Percentiles rank a stretch among this genome's conserved stretches.
Conservation (phyloP, 2,797 vertebrate genomes). For the Ctenopoma multispine region DNA sequence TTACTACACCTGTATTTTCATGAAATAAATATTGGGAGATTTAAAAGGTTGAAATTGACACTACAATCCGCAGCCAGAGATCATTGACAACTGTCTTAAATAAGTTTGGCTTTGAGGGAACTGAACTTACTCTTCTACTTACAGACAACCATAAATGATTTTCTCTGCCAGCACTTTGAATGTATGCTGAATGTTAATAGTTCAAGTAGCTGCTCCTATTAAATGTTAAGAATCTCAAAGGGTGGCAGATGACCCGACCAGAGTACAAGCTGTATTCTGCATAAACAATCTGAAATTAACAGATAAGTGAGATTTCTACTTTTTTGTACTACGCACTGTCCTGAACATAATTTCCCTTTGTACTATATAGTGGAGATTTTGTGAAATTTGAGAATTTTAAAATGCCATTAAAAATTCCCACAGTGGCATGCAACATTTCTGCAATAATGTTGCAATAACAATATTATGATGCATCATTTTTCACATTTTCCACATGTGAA, state of each 20-base stretch:
- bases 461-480: not conserved
- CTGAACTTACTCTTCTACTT: not conserved
- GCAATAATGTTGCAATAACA: too few species aligned
- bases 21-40: not conserved
- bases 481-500: not conserved
- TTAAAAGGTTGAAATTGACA: slow-evolving; percentile 18
- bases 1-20: slow-evolving; percentile 40
- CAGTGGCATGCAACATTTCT: not conserved
- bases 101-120: slow-evolving; percentile 2
- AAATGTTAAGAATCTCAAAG: not conserved
- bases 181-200: slow-evolving; percentile 1
- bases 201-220: slow-evolving; percentile 3
- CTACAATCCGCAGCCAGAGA: not conserved
- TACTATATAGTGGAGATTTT: not conserved
- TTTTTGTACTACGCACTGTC: not conserved
- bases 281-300: not conserved
- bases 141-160: not conserved
- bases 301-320: not conserved
- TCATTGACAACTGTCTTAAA: slow-evolving; percentile 2
- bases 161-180: slow-evolving; percentile 35
- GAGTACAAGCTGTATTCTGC: not conserved
- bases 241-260: not conserved
- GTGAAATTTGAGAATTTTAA: not conserved
- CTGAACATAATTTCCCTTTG: not conserved
- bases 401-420: not conserved